A percentile compares a stretch with the other conserved stretches of the same genome.
Conservation (phyloP, 2,113 vertebrate species). For the Microcebus murinus region DNA sequence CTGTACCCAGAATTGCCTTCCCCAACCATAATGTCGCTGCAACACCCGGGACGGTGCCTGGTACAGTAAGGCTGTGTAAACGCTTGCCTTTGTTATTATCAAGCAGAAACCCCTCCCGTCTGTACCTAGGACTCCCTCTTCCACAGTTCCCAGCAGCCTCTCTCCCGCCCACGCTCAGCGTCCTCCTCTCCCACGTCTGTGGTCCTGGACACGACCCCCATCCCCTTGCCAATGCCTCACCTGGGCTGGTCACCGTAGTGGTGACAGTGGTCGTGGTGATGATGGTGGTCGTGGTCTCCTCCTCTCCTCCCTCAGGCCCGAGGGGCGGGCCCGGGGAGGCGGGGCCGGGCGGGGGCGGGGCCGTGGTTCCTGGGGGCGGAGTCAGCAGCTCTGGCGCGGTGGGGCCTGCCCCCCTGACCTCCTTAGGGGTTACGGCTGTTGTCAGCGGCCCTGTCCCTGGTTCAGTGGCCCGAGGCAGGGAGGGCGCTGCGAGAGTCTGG, state of each 20-base stretch:
- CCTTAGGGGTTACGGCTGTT: slow-evolving; percentile 77
- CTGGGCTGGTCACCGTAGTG: slow-evolving; percentile 93
- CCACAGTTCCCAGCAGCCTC: neutral
- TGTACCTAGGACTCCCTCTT: neutral
- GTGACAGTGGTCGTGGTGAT: slow-evolving; percentile 96
- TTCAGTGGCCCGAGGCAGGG: slow-evolving; percentile 71
- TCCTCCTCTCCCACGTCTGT: neutral
- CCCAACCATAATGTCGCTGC: neutral
- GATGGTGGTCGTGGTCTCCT: slow-evolving; percentile 95
- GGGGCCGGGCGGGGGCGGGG: slow-evolving; percentile 72
- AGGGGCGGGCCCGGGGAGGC: slow-evolving; percentile 82
- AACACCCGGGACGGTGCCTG: neutral
- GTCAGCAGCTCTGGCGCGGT: slow-evolving; percentile 77
- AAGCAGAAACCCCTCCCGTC: neutral
- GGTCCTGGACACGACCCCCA: neutral
- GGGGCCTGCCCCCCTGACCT: slow-evolving; percentile 63
- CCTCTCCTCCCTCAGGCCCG: slow-evolving; percentile 84
- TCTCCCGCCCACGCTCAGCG: neutral
- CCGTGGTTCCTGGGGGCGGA: slow-evolving; percentile 76
- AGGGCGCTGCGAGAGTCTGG: slow-evolving; percentile 73
- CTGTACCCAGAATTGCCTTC: neutral
- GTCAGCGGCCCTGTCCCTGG: slow-evolving; percentile 79
- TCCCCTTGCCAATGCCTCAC: slow-evolving; percentile 73
- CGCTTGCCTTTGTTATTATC: neutral
- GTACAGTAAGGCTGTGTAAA: neutral